These are phyloP conservation scores for Fukomys damarensis DNA, from an alignment of 2,113 vertebrate species.

Conservation along the genomic window DNA sequence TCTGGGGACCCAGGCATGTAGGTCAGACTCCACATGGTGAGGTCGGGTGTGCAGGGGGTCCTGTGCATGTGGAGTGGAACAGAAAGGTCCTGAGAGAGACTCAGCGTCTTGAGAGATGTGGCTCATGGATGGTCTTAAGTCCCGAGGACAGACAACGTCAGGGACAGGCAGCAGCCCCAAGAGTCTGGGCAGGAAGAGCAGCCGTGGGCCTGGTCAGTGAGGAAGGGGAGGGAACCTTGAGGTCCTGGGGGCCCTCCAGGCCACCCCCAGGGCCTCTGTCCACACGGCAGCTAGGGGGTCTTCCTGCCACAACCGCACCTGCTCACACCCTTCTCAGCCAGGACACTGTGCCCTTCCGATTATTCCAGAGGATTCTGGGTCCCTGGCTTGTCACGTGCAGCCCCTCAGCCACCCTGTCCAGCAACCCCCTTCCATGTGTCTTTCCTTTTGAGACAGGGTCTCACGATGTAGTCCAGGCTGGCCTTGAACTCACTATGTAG, in stretches of 20 bases:
- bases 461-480: not conserved
- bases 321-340: not conserved
- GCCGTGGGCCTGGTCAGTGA: too few relatives aligned
- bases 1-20: not conserved
- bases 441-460: not conserved
- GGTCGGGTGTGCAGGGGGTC: too few relatives aligned
- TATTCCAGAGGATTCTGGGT: not conserved
- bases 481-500: not conserved
- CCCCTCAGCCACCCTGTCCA: not conserved
- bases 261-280: rapidly evolving
- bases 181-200: not conserved
- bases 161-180: not conserved
- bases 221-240: not conserved
- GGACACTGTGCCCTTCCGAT: not conserved
- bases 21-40: not conserved
- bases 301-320: not conserved
- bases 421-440: not conserved
- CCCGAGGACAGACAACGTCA: not conserved
- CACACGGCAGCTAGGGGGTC: not conserved
- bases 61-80: not conserved
- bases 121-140: not conserved
- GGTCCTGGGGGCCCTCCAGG: not conserved
- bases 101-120: not conserved
- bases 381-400: not conserved
- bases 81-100: not conserved